Base-by-base conservation (phyloP, 2,797 vertebrate species). In the Ctenochaetus hawaiiensis region DNA sequence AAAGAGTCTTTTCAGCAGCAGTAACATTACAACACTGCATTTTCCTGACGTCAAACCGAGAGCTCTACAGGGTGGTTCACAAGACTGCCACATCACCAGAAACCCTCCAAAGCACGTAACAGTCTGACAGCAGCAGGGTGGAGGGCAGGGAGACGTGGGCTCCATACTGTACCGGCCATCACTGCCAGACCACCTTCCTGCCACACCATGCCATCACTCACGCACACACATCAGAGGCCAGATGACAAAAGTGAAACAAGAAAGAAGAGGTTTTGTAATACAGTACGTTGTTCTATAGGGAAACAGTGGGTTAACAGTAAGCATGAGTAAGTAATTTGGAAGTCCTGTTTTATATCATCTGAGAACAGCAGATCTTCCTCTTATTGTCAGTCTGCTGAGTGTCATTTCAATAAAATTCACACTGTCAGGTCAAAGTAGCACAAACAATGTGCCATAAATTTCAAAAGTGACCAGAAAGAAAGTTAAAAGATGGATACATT, bases 31-130 rank as follows among this genome's bases (percentile, higher is more conserved):
- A 66, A 26, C 22, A 18, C 22, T 51, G 52, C 26, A 18, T 67
- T 71, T 43, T 73, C 30, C 60, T 16, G 43, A 56, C 54, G 20
- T 69, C 61, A 44, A 52, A 44, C 49, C 65, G 59, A 45, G 43
- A 60, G 49, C 45, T 77, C 5, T 41, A 23, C 26, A 51, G 22
- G 53, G 65, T 67, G 58, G 23, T 58, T 87, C 62, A 77, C 34
- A 61, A 22, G 30, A 70, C 51, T 54, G 43, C 73, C 22, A 71
- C 72, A 57, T 75, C 79, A 76, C 13, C 62, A 61, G 26, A 82
- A 86, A 53, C 65, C 4, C 64, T 67, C 18, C 18, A 1, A 54
- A 48, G 90, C 89, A 89, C 82, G 90, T 92, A 88, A 77, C 83
- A 85, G 43, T 59, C 80, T 74, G 67, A 66, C 18, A 54, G 56